These are phyloP conservation scores for Tetragonula clypearis DNA, from an alignment of 1,140 invertebrate species.

Conservation along the genomic window DNA sequence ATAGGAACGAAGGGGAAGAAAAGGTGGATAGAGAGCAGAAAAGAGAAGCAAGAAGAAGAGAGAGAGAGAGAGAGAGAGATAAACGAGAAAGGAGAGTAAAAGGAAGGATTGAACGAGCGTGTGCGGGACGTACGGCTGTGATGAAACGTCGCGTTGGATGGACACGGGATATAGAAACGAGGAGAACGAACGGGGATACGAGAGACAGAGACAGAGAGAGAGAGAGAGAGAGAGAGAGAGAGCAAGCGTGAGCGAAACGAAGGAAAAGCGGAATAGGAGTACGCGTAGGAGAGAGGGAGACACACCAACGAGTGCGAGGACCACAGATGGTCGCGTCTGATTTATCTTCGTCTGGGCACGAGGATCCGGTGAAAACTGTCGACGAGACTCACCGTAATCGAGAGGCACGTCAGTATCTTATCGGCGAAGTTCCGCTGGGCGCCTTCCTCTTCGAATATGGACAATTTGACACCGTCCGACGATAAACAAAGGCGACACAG, in stretches of 20 bases:
- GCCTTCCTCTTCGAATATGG: conserved; percentile 82
- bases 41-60: conserved; percentile 28
- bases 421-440: conserved; percentile 79
- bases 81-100: not conserved
- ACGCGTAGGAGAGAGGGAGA: conserved; percentile 44
- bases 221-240: conserved; percentile 23
- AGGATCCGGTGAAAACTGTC: conserved; percentile 54
- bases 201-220: not conserved
- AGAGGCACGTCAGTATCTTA: conserved; percentile 80
- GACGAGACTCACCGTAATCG: conserved; percentile 78
- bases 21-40: conserved; percentile 29
- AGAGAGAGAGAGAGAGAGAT: conserved; percentile 16
- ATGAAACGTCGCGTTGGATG: conserved; percentile 36
- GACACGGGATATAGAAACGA: not conserved
- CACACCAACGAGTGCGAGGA: conserved; percentile 41
- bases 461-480: conserved; percentile 81
- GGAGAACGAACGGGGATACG: not conserved
- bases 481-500: conserved; percentile 83
- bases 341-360: conserved; percentile 59
- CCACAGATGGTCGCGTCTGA: conserved; percentile 75
- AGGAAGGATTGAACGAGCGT: conserved; percentile 22
- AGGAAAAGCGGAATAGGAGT: conserved; percentile 20
- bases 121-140: not conserved
- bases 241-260: conserved; percentile 12
- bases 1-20: not conserved